Conservation (phyloP, 2,888 invertebrate genomes). For the Orthonevra nobilis region DNA sequence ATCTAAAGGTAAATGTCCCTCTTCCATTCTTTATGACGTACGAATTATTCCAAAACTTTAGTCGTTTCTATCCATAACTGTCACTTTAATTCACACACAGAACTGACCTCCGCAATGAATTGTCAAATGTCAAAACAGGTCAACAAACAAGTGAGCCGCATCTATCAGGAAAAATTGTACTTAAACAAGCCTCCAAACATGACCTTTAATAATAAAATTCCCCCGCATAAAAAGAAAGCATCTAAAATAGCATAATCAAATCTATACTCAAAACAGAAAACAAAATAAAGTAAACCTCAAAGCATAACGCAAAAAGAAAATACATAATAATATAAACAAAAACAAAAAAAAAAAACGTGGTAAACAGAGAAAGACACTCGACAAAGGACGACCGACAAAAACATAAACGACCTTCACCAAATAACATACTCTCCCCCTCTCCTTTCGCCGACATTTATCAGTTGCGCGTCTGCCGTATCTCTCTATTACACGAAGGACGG, state of each 20-base stretch:
- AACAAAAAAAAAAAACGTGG: slow-evolving; percentile 43
- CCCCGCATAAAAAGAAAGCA: no score
- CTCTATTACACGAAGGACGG: slow-evolving; percentile 68
- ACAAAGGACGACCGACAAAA: slow-evolving; percentile 68
- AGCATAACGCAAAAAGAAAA: slow-evolving; percentile 43
- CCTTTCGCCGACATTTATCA: slow-evolving; percentile 1
- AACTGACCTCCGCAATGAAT: no score
- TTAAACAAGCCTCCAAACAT: no score
- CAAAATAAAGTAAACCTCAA: slow-evolving; percentile 42
- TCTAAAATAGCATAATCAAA: slow-evolving; percentile 66
- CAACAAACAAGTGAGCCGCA: no score
- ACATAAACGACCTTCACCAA: slow-evolving; percentile 70
- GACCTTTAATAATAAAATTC: no score
- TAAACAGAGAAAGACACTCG: slow-evolving; percentile 64
- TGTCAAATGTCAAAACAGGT: no score
- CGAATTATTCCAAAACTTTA: no score
- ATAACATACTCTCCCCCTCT: slow-evolving; percentile 45
- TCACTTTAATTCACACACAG: no score
- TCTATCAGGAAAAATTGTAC: no score
- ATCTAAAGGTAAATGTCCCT: no score
- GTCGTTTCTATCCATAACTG: no score
- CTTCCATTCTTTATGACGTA: no score
- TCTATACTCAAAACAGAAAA: slow-evolving; percentile 48
- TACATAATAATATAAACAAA: slow-evolving; percentile 15
- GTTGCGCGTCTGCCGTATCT: slow-evolving; percentile 13